These are phyloP conservation scores for Scomber colias DNA, from an alignment of 2,113 vertebrate genomes.

Conservation along the genomic window DNA sequence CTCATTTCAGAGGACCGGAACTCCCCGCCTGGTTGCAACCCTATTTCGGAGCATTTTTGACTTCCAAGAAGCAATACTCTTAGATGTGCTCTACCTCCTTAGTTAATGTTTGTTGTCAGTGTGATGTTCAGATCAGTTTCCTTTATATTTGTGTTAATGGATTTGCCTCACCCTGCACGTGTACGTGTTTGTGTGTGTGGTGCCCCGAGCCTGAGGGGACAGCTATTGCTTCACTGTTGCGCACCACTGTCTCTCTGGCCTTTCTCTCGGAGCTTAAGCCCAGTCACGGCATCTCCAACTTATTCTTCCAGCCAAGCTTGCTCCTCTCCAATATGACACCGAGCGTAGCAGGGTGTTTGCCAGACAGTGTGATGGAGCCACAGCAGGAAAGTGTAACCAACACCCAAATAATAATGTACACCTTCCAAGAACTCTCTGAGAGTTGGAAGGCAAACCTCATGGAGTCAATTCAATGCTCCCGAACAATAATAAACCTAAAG, in stretches of 20 bases:
- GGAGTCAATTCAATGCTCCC: background rate
- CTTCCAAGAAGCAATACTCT: constrained; percentile 7
- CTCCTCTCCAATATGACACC: constrained; percentile 48
- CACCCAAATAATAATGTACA: background rate
- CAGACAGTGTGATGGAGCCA: constrained; percentile 13
- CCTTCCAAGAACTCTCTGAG: background rate
- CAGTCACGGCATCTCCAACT: constrained; percentile 59
- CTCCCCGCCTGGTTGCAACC: too few species aligned
- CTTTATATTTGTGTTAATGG: constrained; percentile 48
- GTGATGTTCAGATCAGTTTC: constrained; percentile 48
- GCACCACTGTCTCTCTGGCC: constrained; percentile 71
- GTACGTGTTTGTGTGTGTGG: constrained; percentile 20
- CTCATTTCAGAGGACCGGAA: too few species aligned
- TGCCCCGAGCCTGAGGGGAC: constrained; percentile 55
- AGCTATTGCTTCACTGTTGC: constrained; percentile 73
- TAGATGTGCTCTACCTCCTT: background rate
- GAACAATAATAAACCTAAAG: background rate
- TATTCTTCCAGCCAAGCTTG: constrained; percentile 55
- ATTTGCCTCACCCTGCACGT: constrained; percentile 27
- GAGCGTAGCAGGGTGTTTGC: constrained; percentile 5
- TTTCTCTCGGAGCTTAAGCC: constrained; percentile 52
- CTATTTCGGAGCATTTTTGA: background rate
- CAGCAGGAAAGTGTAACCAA: constrained; percentile 16
- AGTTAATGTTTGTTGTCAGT: constrained; percentile 21
- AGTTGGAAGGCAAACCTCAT: background rate